Base-by-base conservation (phyloP, 1,140 invertebrate genomes). In the Odontomachus brunneus region DNA sequence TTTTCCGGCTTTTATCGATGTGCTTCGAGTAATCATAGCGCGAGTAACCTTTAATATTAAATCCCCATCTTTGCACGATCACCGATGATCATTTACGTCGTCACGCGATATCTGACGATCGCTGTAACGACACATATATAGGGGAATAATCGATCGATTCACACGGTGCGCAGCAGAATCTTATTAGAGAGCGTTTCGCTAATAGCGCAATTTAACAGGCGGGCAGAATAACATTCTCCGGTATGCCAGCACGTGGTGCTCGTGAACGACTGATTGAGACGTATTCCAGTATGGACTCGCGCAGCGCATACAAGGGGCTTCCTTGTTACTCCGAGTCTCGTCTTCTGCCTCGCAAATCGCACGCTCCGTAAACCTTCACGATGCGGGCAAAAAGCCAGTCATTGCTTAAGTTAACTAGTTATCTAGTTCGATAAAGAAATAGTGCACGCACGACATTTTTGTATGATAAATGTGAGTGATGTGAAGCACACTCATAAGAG, bases 191-290 rank as follows among this genome's bases (percentile, higher is more conserved):
- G n/a, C 44, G 22, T 74, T 60, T 22, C 26, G 72, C 57, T 51
- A 72, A 82, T 74, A 60, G 38, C 53, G 26, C 19, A 26, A 26
- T 84, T 49, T 22, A 38, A 65, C 44, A 60, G 14, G 19, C 14
- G 38, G 17, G n/a, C 72, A 66, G 66, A 82, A 74, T 62, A 85
- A 53, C 72, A 81, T 75, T 19, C 60, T 57, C 48, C 49, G 75
- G 60, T 73, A 75, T 78, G 66, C 80, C 72, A 71, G 57, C 75
- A 74, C 83, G 76, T 81, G 73, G 76, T 84, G 60, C 75, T 84
- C 76, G 82, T 78, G 72, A 83, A 89, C 78, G 84, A 63, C 62
- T 85, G 87, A 89, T 89, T 88, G 87, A 88, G 85, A 89, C 80
- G 83, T 89, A 83, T 38, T 51, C 65, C 69, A 38, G 29, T 60